Evolutionary conservation across 1,140 invertebrate genomes (phyloP), one percentile per base, ranked within the genome.

Genomic region (Trichonephila clavata): DNA sequence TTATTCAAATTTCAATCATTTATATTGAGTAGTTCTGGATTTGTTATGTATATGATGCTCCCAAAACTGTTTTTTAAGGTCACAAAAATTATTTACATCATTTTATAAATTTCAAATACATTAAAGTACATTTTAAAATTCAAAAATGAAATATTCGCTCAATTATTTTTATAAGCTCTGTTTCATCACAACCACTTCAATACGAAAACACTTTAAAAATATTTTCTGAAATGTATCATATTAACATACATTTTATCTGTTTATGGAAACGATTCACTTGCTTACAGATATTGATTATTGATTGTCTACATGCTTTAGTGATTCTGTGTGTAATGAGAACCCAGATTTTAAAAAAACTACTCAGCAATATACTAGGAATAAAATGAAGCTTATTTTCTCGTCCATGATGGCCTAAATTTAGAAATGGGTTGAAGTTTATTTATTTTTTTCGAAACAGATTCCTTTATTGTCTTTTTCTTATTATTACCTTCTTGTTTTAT

Each of bases 351-450:
- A 71, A 71, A 71, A 71, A 32, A 27, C 3, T 27, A 39, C 16
- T 18, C 24, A 32, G 24, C 24, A 77, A 32, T 32, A 24, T 27
- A 32, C 68, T 77, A 77, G 27, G 68, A 77, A 77, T 77, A 77
- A 16, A 77, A 77, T 77, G 27, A 39, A 39, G 68, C 68, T 18
- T 18, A 77, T 77, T 77, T 77, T 77, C 32, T 27, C 27, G 27
- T 32, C 32, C 32, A 77, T 77, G 71, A 39, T 77, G 71, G 71
- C 71, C 71, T 77, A 77, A 32, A 77, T 77, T 77, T 77, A 77
- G 71, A 77, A 77, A 27, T 77, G 27, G 71, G 71, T 77, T 77
- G 71, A 77, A 77, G 71, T 39, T 77, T 13, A 39, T 39, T 77
- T 77, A n/a, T 24, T 77, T 77, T 77, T 77, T 39, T 39, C 32